phyloP scores from a whole-genome alignment of 30 jellyfish, hydroid and myxozoan species.

The Nemopilema nomurai region DNA sequence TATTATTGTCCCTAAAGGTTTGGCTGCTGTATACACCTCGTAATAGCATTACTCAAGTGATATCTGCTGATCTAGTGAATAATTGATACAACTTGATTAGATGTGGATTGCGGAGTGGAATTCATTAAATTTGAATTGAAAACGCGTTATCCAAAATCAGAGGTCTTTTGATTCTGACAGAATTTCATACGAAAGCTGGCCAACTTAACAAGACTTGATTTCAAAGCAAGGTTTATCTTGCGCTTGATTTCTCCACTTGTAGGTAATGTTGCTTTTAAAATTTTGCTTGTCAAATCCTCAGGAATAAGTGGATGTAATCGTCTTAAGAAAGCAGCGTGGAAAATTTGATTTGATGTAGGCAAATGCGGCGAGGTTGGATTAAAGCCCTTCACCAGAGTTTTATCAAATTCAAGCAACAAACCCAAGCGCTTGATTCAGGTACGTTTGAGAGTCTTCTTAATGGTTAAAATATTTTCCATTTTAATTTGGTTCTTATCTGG shows the following conservation, averaged over 20 bases:
- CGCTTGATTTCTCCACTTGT: background rate
- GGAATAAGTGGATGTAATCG: background rate
- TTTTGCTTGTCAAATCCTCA: background rate
- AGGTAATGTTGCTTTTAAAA: background rate
- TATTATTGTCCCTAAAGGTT: no score
- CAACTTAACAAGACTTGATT: background rate
- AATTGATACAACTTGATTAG: constrained; percentile 5
- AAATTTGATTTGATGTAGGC: background rate
- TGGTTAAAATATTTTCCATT: no score
- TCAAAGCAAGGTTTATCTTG: background rate
- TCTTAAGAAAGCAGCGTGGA: background rate
- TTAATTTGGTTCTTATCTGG: no score
- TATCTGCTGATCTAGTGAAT: background rate
- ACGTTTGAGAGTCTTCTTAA: background rate
- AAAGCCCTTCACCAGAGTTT: background rate
- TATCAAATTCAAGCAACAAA: background rate
- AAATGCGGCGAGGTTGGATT: background rate
- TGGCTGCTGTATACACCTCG: no score
- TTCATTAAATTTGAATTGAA: constrained; percentile 7
- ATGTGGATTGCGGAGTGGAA: constrained; percentile 11
- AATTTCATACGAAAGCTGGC: background rate
- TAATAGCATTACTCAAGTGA: background rate
- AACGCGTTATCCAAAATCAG: background rate
- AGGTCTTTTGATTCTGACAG: background rate
- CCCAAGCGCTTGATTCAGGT: background rate